Conservation (phyloP, 1,140 invertebrate genomes). For the Rhagoletis zephyria region DNA sequence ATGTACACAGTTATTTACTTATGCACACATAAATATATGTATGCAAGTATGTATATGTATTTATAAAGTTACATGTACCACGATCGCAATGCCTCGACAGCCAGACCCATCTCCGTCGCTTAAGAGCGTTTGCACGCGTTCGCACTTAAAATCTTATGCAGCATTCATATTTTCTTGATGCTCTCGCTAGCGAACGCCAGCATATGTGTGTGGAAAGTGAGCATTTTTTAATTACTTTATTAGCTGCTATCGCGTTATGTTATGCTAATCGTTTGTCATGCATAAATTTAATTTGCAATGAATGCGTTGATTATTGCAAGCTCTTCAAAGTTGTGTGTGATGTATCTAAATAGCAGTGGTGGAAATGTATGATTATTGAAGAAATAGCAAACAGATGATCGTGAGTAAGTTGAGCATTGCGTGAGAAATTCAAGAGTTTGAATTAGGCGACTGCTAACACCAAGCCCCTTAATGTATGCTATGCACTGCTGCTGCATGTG, state of each 20-base stretch:
- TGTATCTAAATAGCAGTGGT: background rate
- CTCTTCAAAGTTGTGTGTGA: background rate
- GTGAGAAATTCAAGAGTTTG: slow-evolving; percentile 1
- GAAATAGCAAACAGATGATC: background rate
- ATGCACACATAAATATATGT: background rate
- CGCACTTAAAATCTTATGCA: slow-evolving; percentile 2
- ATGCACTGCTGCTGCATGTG: no score
- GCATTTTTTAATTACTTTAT: slow-evolving; percentile 50
- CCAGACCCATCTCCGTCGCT: background rate
- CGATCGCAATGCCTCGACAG: background rate
- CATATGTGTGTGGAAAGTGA: background rate
- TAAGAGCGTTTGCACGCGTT: slow-evolving; percentile 7
- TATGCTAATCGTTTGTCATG: slow-evolving; percentile 53
- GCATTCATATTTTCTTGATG: background rate
- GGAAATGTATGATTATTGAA: background rate
- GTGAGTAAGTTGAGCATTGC: background rate
- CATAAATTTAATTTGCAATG: slow-evolving; percentile 49
- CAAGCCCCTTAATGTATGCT: no score
- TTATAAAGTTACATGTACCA: no score
- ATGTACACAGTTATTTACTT: background rate
- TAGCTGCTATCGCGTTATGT: slow-evolving; percentile 41
- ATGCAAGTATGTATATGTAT: no score
- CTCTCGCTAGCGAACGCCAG: no score
- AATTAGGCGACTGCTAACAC: background rate
- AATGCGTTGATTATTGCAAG: background rate